Conservation (phyloP, 2,113 vertebrate species). For the Paraplagusia blochii region DNA sequence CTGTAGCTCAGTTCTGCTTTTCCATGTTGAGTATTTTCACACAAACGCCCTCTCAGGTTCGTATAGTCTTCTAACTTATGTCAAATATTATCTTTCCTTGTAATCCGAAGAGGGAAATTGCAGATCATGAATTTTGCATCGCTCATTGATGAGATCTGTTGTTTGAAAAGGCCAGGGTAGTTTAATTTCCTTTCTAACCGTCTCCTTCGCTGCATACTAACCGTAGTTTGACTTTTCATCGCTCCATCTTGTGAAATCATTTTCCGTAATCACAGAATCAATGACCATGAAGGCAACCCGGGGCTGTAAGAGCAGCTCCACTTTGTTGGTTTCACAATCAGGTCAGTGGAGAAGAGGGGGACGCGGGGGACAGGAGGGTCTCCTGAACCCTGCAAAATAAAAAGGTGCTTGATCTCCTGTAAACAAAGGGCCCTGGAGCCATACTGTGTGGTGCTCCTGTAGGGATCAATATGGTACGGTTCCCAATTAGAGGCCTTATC, state of each 20-base stretch:
- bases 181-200: conserved; percentile 22
- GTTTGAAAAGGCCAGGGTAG: background rate
- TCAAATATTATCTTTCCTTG: conserved; percentile 15
- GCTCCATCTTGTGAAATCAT: background rate
- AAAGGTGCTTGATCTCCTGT: conserved; percentile 49
- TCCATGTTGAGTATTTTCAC: too few relatives aligned
- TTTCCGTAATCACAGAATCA: conserved; percentile 4
- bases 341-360: too few relatives aligned
- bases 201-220: conserved; percentile 10
- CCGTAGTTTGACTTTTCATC: background rate
- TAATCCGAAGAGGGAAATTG: conserved; percentile 15
- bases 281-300: background rate
- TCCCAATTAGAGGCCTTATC: conserved; percentile 20
- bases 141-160: conserved; percentile 15
- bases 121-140: conserved; percentile 40
- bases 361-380: too few relatives aligned
- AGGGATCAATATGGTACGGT: conserved; percentile 21
- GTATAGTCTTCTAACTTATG: too few relatives aligned
- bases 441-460: conserved; percentile 62
- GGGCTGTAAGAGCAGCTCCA: background rate
- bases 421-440: conserved; percentile 20
- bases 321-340: background rate
- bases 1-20: too few relatives aligned
- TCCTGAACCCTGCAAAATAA: conserved; percentile 11
- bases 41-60: too few relatives aligned